phyloP scores from a whole-genome alignment of 2,113 vertebrate genomes.

The Tachysurus vachellii region DNA sequence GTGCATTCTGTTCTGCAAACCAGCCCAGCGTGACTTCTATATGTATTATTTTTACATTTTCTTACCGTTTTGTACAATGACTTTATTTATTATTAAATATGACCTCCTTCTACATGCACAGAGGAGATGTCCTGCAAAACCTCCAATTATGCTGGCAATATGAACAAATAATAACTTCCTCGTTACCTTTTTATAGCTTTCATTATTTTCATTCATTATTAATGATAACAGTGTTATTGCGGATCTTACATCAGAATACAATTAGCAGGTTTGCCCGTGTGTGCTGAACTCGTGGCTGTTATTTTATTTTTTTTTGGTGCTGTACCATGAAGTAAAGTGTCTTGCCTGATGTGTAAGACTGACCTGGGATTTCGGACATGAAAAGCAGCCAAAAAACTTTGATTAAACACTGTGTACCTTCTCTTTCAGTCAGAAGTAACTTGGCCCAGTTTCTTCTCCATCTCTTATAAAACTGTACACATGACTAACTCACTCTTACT shows the following conservation, averaged over 20 bases:
- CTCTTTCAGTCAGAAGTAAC: background rate
- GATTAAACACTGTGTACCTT: background rate
- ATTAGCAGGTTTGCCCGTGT: slow-evolving; percentile 3
- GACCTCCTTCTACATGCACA: background rate
- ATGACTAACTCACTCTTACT: slow-evolving; percentile 17
- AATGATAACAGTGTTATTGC: background rate
- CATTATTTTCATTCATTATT: slow-evolving; percentile 29
- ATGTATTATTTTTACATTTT: background rate
- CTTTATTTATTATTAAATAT: background rate
- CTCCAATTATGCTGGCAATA: background rate
- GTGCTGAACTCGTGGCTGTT: background rate
- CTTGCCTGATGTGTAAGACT: background rate
- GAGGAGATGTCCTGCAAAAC: slow-evolving; percentile 3
- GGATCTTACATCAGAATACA: slow-evolving; percentile 17
- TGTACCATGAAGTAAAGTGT: background rate
- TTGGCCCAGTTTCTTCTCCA: slow-evolving; percentile 9
- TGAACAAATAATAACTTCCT: background rate
- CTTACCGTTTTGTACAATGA: background rate
- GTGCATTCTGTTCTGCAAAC: background rate
- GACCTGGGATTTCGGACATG: background rate
- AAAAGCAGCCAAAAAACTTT: background rate
- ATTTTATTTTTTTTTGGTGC: background rate
- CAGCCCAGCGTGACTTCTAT: background rate
- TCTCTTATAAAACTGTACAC: background rate
- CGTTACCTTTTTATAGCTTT: slow-evolving; percentile 14